Evolutionary conservation across 2,113 vertebrate species (phyloP).

Genomic region (Brienomyrus longianalis): DNA sequence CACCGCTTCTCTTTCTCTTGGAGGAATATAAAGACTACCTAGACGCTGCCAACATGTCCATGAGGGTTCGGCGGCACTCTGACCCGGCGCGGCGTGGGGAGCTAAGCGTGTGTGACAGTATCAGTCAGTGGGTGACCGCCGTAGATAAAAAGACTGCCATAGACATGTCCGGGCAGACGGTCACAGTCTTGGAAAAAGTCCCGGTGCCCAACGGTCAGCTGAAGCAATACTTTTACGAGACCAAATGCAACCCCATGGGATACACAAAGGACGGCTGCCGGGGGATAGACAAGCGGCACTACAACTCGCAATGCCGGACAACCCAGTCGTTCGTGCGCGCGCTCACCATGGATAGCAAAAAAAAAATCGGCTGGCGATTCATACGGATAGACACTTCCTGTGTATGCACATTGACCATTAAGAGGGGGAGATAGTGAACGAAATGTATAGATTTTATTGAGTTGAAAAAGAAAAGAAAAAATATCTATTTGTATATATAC

Average conservation of each 20-base stretch:
- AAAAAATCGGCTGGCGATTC: slow-evolving; percentile 97
- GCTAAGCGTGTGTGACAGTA: slow-evolving; percentile 98
- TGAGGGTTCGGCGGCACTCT: slow-evolving; percentile 95
- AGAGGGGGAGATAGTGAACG: slow-evolving; percentile 99
- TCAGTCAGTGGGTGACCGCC: slow-evolving; percentile 97
- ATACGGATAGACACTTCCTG: slow-evolving; percentile 99
- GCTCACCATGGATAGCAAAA: slow-evolving; percentile 99
- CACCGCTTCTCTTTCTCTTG: slow-evolving; percentile 94
- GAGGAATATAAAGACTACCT: slow-evolving; percentile 99
- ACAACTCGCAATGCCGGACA: slow-evolving; percentile 99
- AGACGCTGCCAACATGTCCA: slow-evolving; percentile 98
- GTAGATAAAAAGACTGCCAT: slow-evolving; percentile 99
- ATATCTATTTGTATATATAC: slow-evolving; percentile 99
- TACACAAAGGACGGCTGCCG: slow-evolving; percentile 98
- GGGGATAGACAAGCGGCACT: slow-evolving; percentile 99
- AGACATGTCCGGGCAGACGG: slow-evolving; percentile 97
- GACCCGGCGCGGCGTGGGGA: slow-evolving; percentile 92
- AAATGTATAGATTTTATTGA: slow-evolving; percentile 98
- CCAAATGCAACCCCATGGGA: slow-evolving; percentile 97
- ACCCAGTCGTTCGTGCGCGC: slow-evolving; percentile 98
- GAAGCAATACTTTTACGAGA: slow-evolving; percentile 99
- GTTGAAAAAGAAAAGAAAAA: slow-evolving; percentile 84
- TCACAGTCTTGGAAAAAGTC: slow-evolving; percentile 97
- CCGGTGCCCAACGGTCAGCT: slow-evolving; percentile 96
- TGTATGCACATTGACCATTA: slow-evolving; percentile 99